phyloP scores from a whole-genome alignment of 1,140 invertebrate species.

The Euura saliciscinereae region DNA sequence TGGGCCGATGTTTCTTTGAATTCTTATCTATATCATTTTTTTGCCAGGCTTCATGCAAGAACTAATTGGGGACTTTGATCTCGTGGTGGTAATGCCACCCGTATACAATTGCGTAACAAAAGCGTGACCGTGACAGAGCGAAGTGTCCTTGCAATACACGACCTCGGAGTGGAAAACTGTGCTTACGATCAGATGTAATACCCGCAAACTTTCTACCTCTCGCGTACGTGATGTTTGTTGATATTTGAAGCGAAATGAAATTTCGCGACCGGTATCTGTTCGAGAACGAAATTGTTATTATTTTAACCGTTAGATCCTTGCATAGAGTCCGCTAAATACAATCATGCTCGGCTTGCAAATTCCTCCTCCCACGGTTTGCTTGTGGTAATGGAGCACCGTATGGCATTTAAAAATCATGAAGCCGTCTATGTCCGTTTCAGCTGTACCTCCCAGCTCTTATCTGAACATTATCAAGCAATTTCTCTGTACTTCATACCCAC shows the following conservation, averaged over 20 bases:
- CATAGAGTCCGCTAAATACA: not conserved
- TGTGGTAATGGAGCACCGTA: not conserved
- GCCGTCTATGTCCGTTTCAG: not conserved
- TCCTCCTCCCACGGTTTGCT: not conserved
- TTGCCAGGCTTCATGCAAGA: too few species aligned
- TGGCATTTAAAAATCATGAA: not conserved
- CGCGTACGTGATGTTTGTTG: not conserved
- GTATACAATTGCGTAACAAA: not conserved
- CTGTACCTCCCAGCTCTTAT: not conserved
- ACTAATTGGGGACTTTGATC: too few species aligned
- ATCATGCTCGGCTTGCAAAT: not conserved
- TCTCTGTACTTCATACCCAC: not conserved
- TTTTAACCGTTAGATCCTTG: not conserved
- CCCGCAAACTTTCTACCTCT: not conserved
- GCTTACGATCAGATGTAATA: not conserved
- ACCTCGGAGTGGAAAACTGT: not conserved
- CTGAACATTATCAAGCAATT: not conserved
- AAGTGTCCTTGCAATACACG: not conserved
- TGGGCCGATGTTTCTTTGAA: too few species aligned
- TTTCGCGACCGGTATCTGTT: not conserved
- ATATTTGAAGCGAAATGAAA: not conserved
- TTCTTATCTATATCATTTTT: too few species aligned
- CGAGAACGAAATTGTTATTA: not conserved
- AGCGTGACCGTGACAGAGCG: not conserved
- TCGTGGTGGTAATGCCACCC: too few species aligned